Evolutionary conservation across 2,797 vertebrate species (phyloP).

Genomic region (Eleutherodactylus coqui): DNA sequence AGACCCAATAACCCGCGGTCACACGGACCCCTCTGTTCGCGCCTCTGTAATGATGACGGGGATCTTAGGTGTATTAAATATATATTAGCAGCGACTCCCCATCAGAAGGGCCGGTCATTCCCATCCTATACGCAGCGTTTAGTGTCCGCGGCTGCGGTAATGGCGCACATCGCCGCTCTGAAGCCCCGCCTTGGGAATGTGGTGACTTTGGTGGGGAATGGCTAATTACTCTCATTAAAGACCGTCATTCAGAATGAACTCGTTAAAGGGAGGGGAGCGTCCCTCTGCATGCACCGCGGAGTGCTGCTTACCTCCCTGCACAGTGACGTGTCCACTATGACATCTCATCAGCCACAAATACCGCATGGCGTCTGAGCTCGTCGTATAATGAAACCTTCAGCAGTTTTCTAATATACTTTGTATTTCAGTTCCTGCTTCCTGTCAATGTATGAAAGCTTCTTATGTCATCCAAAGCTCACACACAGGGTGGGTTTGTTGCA

Average conservation of each 20-base stretch:
- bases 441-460: no score
- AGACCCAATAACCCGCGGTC: no score
- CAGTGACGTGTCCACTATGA: no score
- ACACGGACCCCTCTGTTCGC: background rate
- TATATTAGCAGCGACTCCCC: slow-evolving; percentile 39
- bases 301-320: no score
- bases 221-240: slow-evolving; percentile 44
- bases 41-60: background rate
- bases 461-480: no score
- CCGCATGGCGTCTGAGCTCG: no score
- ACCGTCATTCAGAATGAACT: slow-evolving; percentile 53
- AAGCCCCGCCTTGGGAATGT: slow-evolving; percentile 4
- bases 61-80: slow-evolving; percentile 42
- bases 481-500: no score
- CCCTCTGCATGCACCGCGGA: no score
- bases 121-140: slow-evolving; percentile 19
- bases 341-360: no score
- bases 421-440: no score
- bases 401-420: no score
- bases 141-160: slow-evolving; percentile 33
- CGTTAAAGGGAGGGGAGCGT: slow-evolving; percentile 8
- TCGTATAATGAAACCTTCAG: no score
- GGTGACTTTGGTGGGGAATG: slow-evolving; percentile 10
- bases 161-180: background rate
- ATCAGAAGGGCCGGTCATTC: slow-evolving; percentile 22